These are phyloP conservation scores for Avahi laniger DNA, from an alignment of 2,797 vertebrate genomes.

Conservation along the genomic window DNA sequence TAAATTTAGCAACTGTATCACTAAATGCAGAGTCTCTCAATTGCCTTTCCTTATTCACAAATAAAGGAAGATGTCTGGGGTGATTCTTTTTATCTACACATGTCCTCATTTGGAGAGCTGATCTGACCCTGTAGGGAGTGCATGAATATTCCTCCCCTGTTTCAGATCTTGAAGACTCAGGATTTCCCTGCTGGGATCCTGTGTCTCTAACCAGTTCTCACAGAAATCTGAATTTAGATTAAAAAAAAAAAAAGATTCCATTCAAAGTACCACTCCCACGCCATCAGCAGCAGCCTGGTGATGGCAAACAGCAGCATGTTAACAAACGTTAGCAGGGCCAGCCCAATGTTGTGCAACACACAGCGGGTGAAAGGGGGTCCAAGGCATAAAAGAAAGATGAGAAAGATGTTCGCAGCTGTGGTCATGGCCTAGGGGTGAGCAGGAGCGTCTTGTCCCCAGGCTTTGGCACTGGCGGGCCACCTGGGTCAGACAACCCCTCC, in stretches of 20 bases:
- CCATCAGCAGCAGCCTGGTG: background rate
- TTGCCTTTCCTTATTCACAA: background rate
- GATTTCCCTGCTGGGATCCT: background rate
- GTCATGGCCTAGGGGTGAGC: background rate
- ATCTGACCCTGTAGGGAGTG: background rate
- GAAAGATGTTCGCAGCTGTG: background rate
- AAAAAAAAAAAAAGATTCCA: background rate
- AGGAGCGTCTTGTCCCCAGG: background rate
- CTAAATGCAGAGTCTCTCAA: background rate
- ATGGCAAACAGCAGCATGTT: background rate
- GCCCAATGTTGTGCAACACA: background rate
- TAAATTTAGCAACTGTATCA: background rate
- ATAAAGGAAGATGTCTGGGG: background rate
- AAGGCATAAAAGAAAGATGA: background rate
- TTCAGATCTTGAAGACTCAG: background rate
- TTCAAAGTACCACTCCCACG: background rate
- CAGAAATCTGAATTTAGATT: conserved; percentile 19
- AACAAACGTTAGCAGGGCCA: no score
- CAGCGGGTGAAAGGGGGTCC: background rate
- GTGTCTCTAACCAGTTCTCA: background rate
- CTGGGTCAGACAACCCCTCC: background rate
- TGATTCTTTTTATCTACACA: fast-evolving
- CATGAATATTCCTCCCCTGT: background rate
- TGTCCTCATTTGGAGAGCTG: background rate
- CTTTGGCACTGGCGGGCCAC: background rate